phyloP scores from a whole-genome alignment of 2,113 vertebrate species.

The Hippocampus guttulatus region DNA sequence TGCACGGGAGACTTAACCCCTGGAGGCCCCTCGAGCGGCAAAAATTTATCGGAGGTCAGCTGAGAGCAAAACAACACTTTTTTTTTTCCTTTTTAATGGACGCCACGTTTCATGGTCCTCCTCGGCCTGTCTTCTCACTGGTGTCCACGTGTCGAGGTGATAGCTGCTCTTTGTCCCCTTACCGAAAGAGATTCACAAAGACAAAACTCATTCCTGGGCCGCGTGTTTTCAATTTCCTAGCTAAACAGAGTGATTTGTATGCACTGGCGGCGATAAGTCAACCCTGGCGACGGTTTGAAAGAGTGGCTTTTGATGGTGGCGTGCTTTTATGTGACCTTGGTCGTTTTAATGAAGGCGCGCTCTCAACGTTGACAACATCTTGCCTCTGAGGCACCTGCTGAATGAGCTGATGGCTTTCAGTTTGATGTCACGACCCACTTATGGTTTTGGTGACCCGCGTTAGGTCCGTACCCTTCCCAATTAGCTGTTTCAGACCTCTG shows the following conservation, averaged over 20 bases:
- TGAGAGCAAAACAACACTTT: slow-evolving; percentile 10
- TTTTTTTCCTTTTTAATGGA: slow-evolving; percentile 31
- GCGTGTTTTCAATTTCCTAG: slow-evolving; percentile 51
- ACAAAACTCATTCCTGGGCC: slow-evolving; percentile 14
- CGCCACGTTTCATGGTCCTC: slow-evolving; percentile 34
- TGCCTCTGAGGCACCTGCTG: slow-evolving; percentile 17
- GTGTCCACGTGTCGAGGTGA: slow-evolving; percentile 56
- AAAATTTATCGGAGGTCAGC: slow-evolving; percentile 39
- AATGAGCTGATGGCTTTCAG: slow-evolving; percentile 25
- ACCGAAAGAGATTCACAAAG: not conserved
- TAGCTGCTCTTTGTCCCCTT: slow-evolving; percentile 38
- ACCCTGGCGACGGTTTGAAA: slow-evolving; percentile 27
- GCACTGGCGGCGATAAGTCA: slow-evolving; percentile 36
- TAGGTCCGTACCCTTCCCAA: too few relatives aligned
- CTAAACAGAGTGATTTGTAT: slow-evolving; percentile 39
- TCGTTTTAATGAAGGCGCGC: slow-evolving; percentile 12
- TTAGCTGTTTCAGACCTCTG: too few relatives aligned
- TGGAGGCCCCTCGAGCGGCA: slow-evolving; percentile 26
- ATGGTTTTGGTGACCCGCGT: slow-evolving; percentile 13
- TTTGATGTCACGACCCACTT: slow-evolving; percentile 36
- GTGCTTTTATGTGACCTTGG: slow-evolving; percentile 26
- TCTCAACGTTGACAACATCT: not conserved
- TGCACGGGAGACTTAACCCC: slow-evolving; percentile 22
- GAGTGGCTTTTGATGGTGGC: slow-evolving; percentile 30
- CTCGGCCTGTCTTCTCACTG: slow-evolving; percentile 36